Evolutionary conservation across 37 sponge, comb jelly and placozoan species (phyloP).

Genomic region (Aplysina aerophoba): DNA sequence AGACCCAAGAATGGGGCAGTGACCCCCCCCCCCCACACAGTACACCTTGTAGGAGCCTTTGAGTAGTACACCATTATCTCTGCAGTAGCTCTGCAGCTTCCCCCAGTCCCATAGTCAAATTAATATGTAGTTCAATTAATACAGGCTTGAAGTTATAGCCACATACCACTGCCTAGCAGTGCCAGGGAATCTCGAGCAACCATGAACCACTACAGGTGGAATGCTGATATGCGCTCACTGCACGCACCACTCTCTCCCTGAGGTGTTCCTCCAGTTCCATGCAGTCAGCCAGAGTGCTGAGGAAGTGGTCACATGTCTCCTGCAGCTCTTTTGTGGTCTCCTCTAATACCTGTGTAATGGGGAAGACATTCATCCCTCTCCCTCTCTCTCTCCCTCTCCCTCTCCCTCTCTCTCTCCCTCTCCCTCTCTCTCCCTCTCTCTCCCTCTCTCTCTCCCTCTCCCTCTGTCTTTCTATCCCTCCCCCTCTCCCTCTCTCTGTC

Average conservation of each 20-base stretch:
- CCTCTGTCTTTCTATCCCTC: not conserved
- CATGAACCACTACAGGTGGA: not conserved
- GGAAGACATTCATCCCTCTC: not conserved
- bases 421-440: not conserved
- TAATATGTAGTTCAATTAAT: no score
- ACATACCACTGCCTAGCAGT: no score
- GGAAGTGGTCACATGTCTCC: constrained; percentile 75
- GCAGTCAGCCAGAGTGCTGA: constrained; percentile 74
- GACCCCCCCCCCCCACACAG: not conserved
- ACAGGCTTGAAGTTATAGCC: no score
- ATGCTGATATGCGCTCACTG: no score
- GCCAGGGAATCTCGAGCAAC: no score
- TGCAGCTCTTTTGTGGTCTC: constrained; percentile 44
- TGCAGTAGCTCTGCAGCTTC: no score
- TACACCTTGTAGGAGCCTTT: not conserved
- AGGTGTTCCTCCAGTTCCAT: constrained; percentile 58
- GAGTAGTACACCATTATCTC: not conserved
- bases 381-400: constrained; percentile 16
- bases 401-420: not conserved
- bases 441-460: not conserved
- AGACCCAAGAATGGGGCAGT: not conserved
- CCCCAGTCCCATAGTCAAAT: no score
- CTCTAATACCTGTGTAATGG: constrained; percentile 44
- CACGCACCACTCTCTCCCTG: not conserved
- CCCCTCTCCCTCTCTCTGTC: no score